phyloP scores from a whole-genome alignment of 2,888 invertebrate species.

The Drosophila merina region DNA sequence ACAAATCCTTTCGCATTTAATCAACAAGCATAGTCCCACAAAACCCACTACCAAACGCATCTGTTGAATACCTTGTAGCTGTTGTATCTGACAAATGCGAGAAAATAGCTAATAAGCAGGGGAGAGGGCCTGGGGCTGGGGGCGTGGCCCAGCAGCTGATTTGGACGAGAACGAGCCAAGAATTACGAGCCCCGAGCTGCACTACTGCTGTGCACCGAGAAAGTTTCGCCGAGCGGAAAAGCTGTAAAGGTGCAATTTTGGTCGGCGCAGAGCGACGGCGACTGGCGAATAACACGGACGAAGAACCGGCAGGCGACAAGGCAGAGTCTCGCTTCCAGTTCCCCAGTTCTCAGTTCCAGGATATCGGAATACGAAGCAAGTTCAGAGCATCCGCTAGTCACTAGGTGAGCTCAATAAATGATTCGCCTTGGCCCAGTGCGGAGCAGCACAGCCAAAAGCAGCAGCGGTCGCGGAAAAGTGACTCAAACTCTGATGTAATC shows the following conservation, averaged over 20 bases:
- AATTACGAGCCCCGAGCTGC: not conserved
- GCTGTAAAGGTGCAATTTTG: constrained; percentile 66
- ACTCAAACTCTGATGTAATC: constrained; percentile 77
- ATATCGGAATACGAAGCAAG: constrained; percentile 6
- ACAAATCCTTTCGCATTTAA: not conserved
- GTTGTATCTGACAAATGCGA: not conserved
- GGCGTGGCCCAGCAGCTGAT: constrained; percentile 8
- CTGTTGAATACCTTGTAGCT: constrained; percentile 33
- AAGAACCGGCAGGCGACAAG: constrained; percentile 32
- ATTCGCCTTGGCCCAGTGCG: constrained; percentile 40
- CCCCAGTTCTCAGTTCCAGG: constrained; percentile 18
- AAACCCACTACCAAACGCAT: constrained; percentile 17
- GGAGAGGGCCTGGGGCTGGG: constrained; percentile 9
- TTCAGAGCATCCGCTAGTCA: constrained; percentile 28
- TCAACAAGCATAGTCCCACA: not conserved
- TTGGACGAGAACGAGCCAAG: constrained; percentile 1
- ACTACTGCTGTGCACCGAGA: constrained; percentile 55
- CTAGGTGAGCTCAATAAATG: constrained; percentile 65
- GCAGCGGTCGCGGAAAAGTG: constrained; percentile 48
- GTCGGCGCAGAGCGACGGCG: constrained; percentile 65
- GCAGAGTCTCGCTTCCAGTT: constrained; percentile 37
- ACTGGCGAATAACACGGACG: constrained; percentile 56
- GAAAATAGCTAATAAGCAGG: constrained; percentile 41
- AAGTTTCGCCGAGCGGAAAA: constrained; percentile 59
- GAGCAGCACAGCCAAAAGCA: constrained; percentile 15